Evolutionary conservation across 2,888 invertebrate species (phyloP), one percentile per base, ranked within the genome.

Genomic region (Macaria notata): DNA sequence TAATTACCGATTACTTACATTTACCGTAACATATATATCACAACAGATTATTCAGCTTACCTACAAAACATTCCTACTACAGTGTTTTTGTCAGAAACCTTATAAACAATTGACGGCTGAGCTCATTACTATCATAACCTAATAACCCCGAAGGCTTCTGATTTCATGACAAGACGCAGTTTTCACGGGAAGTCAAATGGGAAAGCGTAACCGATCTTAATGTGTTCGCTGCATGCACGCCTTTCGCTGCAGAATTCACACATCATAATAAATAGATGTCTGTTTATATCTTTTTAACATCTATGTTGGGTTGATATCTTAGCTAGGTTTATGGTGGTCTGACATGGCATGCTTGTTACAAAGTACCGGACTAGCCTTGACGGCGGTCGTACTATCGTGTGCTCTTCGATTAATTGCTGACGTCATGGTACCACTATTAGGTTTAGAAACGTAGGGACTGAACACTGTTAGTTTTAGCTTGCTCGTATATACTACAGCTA

Each of bases 151-250:
- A 85, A 84, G 79, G 78, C 74, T 78, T 76, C 72, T 69, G 68
- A 71, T 88, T 87, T 87, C 89, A 88, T 89, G 89, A 87, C 87
- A 88, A 89, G 81, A 81, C 81, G 84, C 84, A 84, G 86, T 88
- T 83, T 83, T 79, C 77, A 75, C 81, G 74, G 74, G 86, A 88
- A 89, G 84, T 83, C 88, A 84, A 88, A 87, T 80, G 79, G 83
- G 80, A 83, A 88, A 88, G 84, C 84, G 85, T 84, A 87, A 81
- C 85, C 78, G 81, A 79, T 85, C 83, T 85, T 87, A 88, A 89
- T 86, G 88, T 81, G 76, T 78, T 78, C 72, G 72, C 71, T 78
- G 79, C 89, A 88, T 88, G 88, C 89, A 85, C 83, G 69, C 75
- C 72, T 69, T 73, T 69, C 73, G 73, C 75, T 79, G 82, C 83